Conservation (phyloP, 2,113 vertebrate genomes). For the Anhinga rufa region DNA sequence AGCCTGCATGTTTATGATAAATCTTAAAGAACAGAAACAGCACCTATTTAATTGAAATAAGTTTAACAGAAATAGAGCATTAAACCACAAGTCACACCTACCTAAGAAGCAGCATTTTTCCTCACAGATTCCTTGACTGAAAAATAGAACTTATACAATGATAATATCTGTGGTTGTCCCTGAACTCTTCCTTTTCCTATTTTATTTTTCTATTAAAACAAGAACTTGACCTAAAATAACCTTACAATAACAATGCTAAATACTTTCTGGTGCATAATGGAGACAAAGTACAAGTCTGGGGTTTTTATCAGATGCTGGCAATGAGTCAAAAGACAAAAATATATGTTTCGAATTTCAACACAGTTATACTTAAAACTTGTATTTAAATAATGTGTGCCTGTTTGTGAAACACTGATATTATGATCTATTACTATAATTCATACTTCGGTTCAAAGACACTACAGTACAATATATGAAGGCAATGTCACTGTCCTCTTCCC, state of each 20-base stretch:
- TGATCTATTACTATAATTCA: not conserved
- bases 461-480: not conserved
- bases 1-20: not conserved
- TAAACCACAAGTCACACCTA: not conserved
- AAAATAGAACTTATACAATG: constrained; percentile 45
- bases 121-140: constrained; percentile 3
- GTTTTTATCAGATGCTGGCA: constrained; percentile 2
- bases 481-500: not conserved
- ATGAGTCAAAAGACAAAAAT: constrained; percentile 38
- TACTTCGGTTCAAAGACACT: not conserved
- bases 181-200: constrained; percentile 57
- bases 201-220: constrained; percentile 56
- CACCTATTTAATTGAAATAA: not conserved
- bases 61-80: not conserved
- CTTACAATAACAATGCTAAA: constrained; percentile 60
- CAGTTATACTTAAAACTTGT: not conserved
- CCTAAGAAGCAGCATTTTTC: not conserved
- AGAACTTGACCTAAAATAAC: constrained; percentile 65
- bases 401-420: not conserved
- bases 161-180: constrained; percentile 38
- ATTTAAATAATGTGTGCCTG: not conserved
- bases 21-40: not conserved
- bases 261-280: constrained; percentile 52
- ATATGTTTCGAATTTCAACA: constrained; percentile 40
- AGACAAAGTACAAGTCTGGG: constrained; percentile 50